These are phyloP conservation scores for Papilio helenus DNA, from an alignment of 1,140 invertebrate species.

Conservation along the genomic window DNA sequence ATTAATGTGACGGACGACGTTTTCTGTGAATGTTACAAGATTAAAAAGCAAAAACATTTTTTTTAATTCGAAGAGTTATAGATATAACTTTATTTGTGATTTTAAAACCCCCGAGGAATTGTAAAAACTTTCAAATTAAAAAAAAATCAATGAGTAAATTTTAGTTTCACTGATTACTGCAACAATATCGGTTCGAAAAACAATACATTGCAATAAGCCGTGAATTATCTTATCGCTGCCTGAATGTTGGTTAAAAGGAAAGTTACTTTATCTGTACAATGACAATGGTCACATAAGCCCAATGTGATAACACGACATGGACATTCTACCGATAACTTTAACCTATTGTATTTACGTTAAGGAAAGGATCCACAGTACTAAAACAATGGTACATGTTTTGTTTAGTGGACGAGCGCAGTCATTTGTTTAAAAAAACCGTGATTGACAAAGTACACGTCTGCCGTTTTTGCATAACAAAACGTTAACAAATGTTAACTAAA, in stretches of 20 bases:
- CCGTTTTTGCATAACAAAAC: neutral
- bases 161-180: neutral
- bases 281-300: slow-evolving; percentile 35
- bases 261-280: slow-evolving; percentile 33
- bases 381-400: neutral
- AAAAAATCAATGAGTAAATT: neutral
- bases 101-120: too few relatives aligned
- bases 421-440: neutral
- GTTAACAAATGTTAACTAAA: neutral
- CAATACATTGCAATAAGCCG: slow-evolving; percentile 1
- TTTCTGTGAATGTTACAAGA: too few relatives aligned
- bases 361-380: neutral
- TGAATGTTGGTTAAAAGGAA: slow-evolving; percentile 32
- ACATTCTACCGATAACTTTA: slow-evolving; percentile 21
- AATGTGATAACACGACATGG: slow-evolving; percentile 33
- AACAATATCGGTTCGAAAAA: slow-evolving; percentile 22
- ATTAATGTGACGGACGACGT: neutral
- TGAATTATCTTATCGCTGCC: slow-evolving; percentile 30
- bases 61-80: too few relatives aligned
- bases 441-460: neutral
- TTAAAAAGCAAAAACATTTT: too few relatives aligned
- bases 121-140: neutral
- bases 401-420: slow-evolving; percentile 6
- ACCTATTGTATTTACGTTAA: slow-evolving; percentile 17
- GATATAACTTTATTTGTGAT: neutral